These are phyloP conservation scores for Philopotamus ludificatus DNA, from an alignment of 1,140 invertebrate genomes.

Conservation along the genomic window DNA sequence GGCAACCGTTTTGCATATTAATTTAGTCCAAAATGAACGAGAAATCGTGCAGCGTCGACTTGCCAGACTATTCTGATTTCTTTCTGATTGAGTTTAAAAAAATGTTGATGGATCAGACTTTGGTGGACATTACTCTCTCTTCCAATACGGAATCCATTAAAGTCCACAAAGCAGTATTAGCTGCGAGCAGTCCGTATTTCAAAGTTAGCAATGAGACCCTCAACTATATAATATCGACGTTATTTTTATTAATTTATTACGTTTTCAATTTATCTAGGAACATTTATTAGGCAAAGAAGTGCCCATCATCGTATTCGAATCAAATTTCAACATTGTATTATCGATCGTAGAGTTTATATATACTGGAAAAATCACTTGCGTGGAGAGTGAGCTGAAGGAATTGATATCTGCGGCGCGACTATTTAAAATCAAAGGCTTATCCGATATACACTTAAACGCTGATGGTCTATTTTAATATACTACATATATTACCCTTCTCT, in stretches of 20 bases:
- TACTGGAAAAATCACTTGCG: conserved; percentile 31
- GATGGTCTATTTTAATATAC: conserved; percentile 3
- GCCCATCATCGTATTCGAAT: conserved; percentile 17
- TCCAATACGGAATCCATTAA: conserved; percentile 61
- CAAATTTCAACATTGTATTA: conserved; percentile 24
- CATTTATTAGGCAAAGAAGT: neutral
- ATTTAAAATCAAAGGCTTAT: conserved; percentile 35
- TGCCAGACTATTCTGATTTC: conserved; percentile 60
- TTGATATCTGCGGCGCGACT: conserved; percentile 34
- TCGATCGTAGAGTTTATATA: conserved; percentile 37
- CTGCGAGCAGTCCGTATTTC: conserved; percentile 49
- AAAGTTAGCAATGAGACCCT: too few relatives aligned
- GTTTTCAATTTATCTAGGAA: too few relatives aligned
- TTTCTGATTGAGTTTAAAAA: conserved; percentile 59
- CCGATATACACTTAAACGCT: conserved; percentile 12
- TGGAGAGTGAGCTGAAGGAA: conserved; percentile 21
- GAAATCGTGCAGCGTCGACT: conserved; percentile 55
- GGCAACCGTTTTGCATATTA: too few relatives aligned
- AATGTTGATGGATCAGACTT: conserved; percentile 60
- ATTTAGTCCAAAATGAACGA: conserved; percentile 53
- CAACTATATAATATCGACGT: too few relatives aligned
- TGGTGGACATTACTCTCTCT: conserved; percentile 62
- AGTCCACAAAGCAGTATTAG: conserved; percentile 63
- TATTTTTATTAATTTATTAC: too few relatives aligned
- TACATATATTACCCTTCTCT: neutral